Evolutionary conservation across 2,113 vertebrate species (phyloP).

Genomic region (Nothobranchius furzeri): DNA sequence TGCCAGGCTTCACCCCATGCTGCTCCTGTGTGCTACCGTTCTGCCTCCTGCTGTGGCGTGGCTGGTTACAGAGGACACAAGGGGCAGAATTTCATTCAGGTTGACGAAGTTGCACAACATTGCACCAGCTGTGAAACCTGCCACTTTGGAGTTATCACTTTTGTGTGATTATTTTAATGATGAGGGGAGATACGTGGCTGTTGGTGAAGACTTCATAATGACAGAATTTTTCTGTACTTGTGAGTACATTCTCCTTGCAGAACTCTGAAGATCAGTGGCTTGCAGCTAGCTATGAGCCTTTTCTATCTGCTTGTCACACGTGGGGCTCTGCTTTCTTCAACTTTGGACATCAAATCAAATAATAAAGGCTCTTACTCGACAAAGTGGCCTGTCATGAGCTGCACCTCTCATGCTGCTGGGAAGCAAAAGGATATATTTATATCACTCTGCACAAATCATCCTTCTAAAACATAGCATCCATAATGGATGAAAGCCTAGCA

Average conservation of each 20-base stretch:
- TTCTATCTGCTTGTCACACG: constrained; percentile 17
- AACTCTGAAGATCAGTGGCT: constrained; percentile 22
- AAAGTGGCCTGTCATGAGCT: constrained; percentile 36
- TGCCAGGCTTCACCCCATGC: constrained; percentile 36
- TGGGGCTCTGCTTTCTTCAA: constrained; percentile 32
- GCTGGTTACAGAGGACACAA: constrained; percentile 43
- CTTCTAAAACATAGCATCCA: constrained; percentile 69
- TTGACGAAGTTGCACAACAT: constrained; percentile 19
- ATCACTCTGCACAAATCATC: constrained; percentile 61
- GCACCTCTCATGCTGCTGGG: constrained; percentile 48
- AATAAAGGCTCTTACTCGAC: constrained; percentile 46
- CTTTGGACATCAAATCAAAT: constrained; percentile 59
- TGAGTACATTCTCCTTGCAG: constrained; percentile 6
- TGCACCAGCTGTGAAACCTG: constrained; percentile 28
- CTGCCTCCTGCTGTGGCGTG: constrained; percentile 25
- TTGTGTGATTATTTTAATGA: constrained; percentile 24
- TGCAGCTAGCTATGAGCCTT: constrained; percentile 26
- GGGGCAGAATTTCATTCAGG: constrained; percentile 33
- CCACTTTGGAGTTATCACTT: constrained; percentile 4
- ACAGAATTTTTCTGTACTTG: neutral
- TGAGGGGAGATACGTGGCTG: neutral
- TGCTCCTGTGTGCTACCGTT: constrained; percentile 48
- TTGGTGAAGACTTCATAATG: neutral
- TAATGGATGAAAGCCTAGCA: constrained; percentile 70
- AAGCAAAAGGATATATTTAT: constrained; percentile 73